Evolutionary conservation across 30 jellyfish, hydroid and myxozoan genomes (phyloP).

Genomic region (Hydractinia echinata): DNA sequence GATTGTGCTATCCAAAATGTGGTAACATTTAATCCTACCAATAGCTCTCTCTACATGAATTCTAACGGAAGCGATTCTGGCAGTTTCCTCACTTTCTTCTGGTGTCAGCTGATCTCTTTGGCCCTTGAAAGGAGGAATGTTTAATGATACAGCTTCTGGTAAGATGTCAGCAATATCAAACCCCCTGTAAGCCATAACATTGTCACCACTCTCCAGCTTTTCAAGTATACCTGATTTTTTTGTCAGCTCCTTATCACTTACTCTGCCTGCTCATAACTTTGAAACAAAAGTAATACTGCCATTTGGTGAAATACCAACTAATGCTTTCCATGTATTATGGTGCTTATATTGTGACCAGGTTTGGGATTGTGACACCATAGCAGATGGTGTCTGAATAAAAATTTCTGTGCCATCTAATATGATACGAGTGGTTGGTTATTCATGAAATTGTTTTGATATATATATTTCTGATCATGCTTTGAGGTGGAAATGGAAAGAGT

Average conservation of each 20-base stretch:
- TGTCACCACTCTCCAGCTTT: neutral
- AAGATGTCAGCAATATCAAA: neutral
- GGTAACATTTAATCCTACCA: too few relatives aligned
- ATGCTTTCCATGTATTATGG: neutral
- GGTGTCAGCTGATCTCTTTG: neutral
- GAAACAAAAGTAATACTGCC: conserved; percentile 1
- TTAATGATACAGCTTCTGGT: neutral
- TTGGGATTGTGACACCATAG: conserved; percentile 7
- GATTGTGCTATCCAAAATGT: too few relatives aligned
- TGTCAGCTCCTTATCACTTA: neutral
- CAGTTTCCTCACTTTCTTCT: too few relatives aligned
- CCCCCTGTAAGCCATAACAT: neutral
- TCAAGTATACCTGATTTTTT: conserved; percentile 10
- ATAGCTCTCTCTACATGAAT: too few relatives aligned
- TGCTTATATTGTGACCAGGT: neutral
- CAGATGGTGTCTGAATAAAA: neutral
- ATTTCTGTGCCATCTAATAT: too few relatives aligned
- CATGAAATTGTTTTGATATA: conserved; percentile 25
- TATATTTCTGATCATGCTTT: conserved; percentile 22
- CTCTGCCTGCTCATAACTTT: neutral
- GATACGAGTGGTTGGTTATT: too few relatives aligned
- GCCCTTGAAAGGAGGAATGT: conserved; percentile 2
- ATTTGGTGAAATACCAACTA: conserved; percentile 12
- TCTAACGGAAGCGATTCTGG: too few relatives aligned
- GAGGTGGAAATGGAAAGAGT: conserved; percentile 51